Conservation (phyloP, 2,797 vertebrate species). For the Rallus crepitans region DNA sequence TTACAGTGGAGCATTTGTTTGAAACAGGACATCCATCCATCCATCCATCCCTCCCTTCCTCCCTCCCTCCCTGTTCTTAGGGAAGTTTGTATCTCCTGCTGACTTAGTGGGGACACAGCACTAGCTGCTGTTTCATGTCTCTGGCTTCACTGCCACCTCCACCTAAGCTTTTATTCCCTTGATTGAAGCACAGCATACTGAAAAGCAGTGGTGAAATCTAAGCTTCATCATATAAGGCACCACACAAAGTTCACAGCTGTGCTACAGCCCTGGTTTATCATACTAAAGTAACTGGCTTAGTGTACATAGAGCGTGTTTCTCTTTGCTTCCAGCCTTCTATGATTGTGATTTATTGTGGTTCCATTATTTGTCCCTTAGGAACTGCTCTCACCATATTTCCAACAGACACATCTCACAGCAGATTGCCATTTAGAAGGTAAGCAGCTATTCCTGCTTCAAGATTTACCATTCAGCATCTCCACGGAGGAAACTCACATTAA, state of each 20-base stretch:
- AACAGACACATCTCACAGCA: background rate
- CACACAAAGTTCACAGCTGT: background rate
- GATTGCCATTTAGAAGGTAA: background rate
- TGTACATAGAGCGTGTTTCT: background rate
- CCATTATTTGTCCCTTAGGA: background rate
- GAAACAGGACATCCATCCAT: too few relatives aligned
- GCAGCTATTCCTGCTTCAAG: background rate
- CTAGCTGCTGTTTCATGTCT: background rate
- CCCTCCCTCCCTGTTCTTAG: background rate
- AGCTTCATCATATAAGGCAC: too few relatives aligned
- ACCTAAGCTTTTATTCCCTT: background rate
- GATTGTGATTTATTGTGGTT: background rate
- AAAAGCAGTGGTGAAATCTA: background rate
- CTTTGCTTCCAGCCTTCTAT: background rate
- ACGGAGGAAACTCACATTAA: background rate
- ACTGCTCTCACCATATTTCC: background rate
- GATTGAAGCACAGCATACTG: fast-evolving
- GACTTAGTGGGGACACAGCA: background rate
- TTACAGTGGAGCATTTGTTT: background rate
- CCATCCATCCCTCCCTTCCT: too few relatives aligned
- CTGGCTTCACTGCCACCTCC: background rate
- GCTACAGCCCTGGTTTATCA: background rate
- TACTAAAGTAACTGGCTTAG: background rate
- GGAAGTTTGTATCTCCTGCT: background rate
- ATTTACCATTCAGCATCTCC: background rate